Evolutionary conservation across 2,113 vertebrate genomes (phyloP), one percentile per base, ranked within the genome.

Genomic region (Pyrgilauda ruficollis): DNA sequence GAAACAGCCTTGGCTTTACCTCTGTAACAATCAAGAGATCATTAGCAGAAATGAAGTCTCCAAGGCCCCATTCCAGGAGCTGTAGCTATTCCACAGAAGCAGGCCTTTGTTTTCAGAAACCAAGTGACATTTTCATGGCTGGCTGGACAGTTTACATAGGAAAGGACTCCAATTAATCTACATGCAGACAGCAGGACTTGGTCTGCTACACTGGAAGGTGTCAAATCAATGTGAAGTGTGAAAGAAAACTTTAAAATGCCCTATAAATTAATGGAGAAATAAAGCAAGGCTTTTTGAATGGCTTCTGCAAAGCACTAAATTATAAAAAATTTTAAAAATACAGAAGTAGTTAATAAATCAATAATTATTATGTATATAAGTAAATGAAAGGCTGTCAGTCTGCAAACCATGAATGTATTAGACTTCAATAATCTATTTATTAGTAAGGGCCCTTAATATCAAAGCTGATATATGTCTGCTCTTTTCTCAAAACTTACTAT

Each of bases 101-200:
- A 82, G 67, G 66, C 37, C 76, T 94, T 96, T 95, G 94, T 95
- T 93, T 95, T 84, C 92, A 96, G 74, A 90, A 94, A 70, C 67
- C 50, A 79, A 90, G 64, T 94, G 93, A 92, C 94, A 95, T 95
- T 96, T 95, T 90, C 96, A 96, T 89, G 96, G 94, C 66, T 90
- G 82, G 79, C 76, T 93, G 79, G 83, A 58, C 93, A 95, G 93
- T 86, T 96, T 70, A 39, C 96, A 88, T 81, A 81, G 90, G 90
- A 93, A 92, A 93, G 76, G 53, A 78, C 80, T 81, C 72, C 73
- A 90, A 68, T 92, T 95, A 88, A 88, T 96, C 85, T 78, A 78
- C 64, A 28, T 17, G 50, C 63, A 90, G 89, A 74, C 85, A 90
- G 87, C 61, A 75, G 82, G 64, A 78, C 44, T 93, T 78, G 52